Evolutionary conservation across 2,888 invertebrate species (phyloP), one percentile per base, ranked within the genome.

Genomic region (Melanostoma mellinum): DNA sequence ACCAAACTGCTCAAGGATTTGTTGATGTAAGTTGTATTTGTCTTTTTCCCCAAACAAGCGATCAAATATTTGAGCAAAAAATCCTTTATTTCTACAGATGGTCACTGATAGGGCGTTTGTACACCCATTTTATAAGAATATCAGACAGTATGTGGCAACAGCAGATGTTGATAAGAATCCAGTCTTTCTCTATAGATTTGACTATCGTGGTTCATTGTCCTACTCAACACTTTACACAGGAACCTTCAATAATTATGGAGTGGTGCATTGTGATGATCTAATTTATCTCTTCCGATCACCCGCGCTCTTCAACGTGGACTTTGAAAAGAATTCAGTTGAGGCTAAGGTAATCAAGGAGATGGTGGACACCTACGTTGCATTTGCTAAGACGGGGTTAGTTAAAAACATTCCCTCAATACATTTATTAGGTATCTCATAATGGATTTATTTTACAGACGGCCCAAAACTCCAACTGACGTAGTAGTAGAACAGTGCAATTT

Each of bases 211-310:
- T 0, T 86, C 88, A 0, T 86, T 90, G 61, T 90, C 91, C 2
- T 93, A 91, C 85, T 90, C 92, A 1, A 87, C 89, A 32, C 74
- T 91, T 1, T 93, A 92, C 86, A 91, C 92, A 0, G 88, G 89
- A 58, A 88, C 87, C 6, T 40, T 73, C 6, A 86, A 85, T 0
- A 76, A 89, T 67, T 90, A 89, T 79, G 90, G 90, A 6, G 91
- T 92, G 0, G 91, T 92, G 0, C 93, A 93, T 86, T 92, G 92
- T 82, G 93, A 93, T 87, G 93, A 93, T 86, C 86, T 93, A 20
- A 88, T 93, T 52, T 93, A 93, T 85, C 87, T 93, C 3, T 92
- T 93, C 84, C 90, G 90, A 46, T 90, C 92, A 42, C 91, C 92
- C 0, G 75, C 88, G 36, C 56, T 92, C 1, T 92, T 92, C 86